Percentiles rank a stretch among this genome's conserved stretches.
These are phyloP conservation scores for Gopherus flavomarginatus DNA, from an alignment of 2,113 vertebrate species.

Conservation along the genomic window DNA sequence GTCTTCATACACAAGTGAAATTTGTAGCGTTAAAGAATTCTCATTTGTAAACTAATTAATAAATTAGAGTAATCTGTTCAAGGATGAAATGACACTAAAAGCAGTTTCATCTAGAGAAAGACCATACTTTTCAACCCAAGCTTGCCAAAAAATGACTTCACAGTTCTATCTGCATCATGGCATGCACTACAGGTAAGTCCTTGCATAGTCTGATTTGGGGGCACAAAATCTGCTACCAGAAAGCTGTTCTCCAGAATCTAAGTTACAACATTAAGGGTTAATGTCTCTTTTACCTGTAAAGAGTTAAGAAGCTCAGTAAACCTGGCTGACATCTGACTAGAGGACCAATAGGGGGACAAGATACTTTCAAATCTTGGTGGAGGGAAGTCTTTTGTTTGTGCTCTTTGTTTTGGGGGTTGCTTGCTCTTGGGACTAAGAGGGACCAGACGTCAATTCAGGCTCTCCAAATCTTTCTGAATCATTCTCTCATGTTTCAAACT, in stretches of 20 bases:
- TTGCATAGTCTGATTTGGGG: rapidly evolving
- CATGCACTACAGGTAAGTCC: not conserved
- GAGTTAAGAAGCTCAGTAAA: no score
- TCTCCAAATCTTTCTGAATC: no score
- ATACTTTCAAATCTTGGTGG: no score
- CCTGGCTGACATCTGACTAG: no score
- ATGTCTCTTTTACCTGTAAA: no score
- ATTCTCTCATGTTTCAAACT: no score
- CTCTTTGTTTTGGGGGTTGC: no score
- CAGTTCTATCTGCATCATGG: not conserved
- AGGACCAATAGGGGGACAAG: no score
- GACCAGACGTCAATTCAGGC: no score
- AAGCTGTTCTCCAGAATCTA: not conserved
- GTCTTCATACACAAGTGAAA: constrained; percentile 4
- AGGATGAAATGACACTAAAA: not conserved
- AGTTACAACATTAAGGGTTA: not conserved
- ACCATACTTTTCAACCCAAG: not conserved
- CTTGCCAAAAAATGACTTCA: not conserved
- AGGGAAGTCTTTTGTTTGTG: no score
- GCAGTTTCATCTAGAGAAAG: not conserved
- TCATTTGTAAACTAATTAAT: not conserved
- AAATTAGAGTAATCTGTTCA: not conserved
- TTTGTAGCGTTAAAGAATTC: not conserved
- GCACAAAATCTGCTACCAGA: not conserved
- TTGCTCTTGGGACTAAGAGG: no score